Conservation (phyloP, 2,113 vertebrate genomes). For the Rhinolophus ferrumequinum region DNA sequence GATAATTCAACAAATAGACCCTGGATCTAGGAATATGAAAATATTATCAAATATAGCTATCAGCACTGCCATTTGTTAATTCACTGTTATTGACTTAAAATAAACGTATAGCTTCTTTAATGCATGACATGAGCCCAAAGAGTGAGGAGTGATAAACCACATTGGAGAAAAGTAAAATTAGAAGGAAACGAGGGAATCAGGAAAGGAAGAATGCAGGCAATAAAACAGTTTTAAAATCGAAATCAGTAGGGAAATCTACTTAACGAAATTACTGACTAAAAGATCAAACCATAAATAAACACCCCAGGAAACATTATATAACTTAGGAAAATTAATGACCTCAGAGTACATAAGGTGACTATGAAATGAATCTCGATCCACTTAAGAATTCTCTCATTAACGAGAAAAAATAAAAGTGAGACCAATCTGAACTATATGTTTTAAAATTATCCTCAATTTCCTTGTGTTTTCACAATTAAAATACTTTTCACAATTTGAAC, state of each 20-base stretch:
- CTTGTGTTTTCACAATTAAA: conserved; percentile 39
- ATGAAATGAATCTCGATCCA: neutral
- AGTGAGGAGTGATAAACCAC: neutral
- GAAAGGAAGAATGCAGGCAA: conserved; percentile 20
- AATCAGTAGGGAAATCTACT: conserved; percentile 32
- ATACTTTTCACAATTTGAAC: neutral
- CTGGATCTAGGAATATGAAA: neutral
- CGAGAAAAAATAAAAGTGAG: neutral
- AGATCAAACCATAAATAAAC: conserved; percentile 8
- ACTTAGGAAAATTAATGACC: conserved; percentile 23
- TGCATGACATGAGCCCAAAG: neutral
- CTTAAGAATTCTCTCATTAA: neutral
- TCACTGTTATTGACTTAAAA: neutral
- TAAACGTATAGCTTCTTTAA: neutral
- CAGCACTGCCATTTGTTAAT: neutral
- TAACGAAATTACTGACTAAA: conserved; percentile 5
- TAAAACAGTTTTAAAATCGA: conserved; percentile 25
- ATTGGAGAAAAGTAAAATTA: neutral
- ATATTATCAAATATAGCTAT: neutral
- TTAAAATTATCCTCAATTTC: neutral
- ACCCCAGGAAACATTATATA: conserved; percentile 10
- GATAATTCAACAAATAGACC: conserved; percentile 2
- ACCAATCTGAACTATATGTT: neutral
- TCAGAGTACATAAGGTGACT: neutral
- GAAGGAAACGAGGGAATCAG: conserved; percentile 36